Percentiles rank a stretch among this genome's conserved stretches.
Evolutionary conservation across 2,113 vertebrate species (phyloP).

Genomic region (Oreochromis aureus): DNA sequence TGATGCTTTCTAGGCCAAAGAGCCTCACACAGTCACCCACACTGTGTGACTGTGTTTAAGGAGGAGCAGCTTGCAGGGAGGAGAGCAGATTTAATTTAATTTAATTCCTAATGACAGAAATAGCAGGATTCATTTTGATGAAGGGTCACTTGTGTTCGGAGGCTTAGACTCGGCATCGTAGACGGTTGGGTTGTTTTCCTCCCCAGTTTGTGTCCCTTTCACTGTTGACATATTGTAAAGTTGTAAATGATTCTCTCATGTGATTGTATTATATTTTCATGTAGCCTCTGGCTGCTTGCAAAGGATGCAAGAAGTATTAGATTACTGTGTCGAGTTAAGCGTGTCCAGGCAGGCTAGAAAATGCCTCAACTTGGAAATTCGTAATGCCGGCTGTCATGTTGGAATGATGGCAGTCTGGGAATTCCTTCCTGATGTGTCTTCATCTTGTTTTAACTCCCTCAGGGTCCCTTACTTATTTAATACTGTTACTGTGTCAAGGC

Average conservation of each 20-base stretch:
- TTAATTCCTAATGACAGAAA: not conserved
- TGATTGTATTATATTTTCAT: not conserved
- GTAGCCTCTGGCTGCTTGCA: not conserved
- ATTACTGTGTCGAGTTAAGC: constrained; percentile 55
- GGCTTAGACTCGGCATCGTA: not conserved
- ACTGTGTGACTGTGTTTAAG: not conserved
- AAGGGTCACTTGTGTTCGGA: not conserved
- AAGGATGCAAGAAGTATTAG: constrained; percentile 1
- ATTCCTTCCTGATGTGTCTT: constrained; percentile 42
- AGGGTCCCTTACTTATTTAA: not conserved
- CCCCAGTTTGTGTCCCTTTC: not conserved
- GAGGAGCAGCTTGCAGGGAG: not conserved
- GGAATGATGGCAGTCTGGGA: constrained; percentile 59
- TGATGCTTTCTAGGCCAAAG: not conserved
- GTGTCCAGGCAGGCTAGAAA: constrained; percentile 41
- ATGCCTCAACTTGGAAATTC: constrained; percentile 23
- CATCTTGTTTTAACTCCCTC: not conserved
- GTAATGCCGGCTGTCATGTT: constrained; percentile 22
- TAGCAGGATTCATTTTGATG: not conserved
- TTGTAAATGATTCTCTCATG: not conserved
- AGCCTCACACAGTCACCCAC: not conserved
- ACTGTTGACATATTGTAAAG: not conserved
- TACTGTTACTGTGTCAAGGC: constrained; percentile 11
- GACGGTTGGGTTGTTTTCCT: not conserved
- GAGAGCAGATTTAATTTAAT: not conserved